A percentile compares a stretch with the other conserved stretches of the same genome.
These are phyloP conservation scores for Numenius phaeopus DNA, from an alignment of 2,797 vertebrate species.

Conservation along the genomic window DNA sequence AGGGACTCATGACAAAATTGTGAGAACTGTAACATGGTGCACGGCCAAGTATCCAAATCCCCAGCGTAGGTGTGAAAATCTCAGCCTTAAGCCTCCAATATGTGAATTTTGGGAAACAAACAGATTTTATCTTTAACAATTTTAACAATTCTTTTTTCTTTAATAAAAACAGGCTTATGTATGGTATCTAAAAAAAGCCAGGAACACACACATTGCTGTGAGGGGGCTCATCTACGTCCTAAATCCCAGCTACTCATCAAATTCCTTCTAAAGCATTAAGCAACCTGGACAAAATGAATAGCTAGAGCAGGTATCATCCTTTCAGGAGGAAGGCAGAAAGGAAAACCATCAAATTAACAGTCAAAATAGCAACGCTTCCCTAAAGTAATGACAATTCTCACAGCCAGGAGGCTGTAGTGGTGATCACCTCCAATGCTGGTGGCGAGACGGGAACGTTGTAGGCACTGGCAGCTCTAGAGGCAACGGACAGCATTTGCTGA, in stretches of 20 bases:
- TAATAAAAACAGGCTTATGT: constrained; percentile 15
- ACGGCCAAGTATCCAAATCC: constrained; percentile 15
- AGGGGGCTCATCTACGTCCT: not conserved
- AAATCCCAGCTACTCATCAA: not conserved
- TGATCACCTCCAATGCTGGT: accelerated
- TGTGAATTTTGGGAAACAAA: constrained; percentile 42
- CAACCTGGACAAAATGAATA: not conserved
- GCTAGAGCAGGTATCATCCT: not conserved
- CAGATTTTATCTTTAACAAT: constrained; percentile 39
- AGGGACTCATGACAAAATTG: not conserved
- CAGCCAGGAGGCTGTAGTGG: not conserved
- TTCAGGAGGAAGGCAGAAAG: not conserved
- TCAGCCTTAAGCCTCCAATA: constrained; percentile 20
- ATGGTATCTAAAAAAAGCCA: not conserved
- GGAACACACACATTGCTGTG: not conserved
- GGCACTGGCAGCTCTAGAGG: not conserved
- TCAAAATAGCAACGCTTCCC: not conserved
- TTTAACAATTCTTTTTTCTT: not conserved
- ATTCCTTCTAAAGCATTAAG: not conserved
- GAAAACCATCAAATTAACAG: not conserved
- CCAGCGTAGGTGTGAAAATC: constrained; percentile 7
- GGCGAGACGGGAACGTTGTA: not conserved
- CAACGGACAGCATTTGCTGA: not conserved
- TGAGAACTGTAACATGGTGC: not conserved
- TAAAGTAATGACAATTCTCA: not conserved